Base-by-base conservation (phyloP, 2,888 invertebrate genomes). In the Drosophila rubida region DNA sequence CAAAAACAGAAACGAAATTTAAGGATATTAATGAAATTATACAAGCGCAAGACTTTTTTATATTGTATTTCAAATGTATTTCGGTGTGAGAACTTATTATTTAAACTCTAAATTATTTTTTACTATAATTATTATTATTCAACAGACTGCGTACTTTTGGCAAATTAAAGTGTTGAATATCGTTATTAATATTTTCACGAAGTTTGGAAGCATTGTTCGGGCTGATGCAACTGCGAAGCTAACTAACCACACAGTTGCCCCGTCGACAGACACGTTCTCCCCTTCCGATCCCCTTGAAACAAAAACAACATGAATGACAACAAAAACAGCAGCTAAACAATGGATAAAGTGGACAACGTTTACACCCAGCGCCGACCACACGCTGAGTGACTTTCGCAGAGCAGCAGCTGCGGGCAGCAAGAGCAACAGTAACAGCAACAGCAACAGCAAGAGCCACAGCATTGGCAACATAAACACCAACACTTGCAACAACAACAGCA, bases 291-390 rank as follows among this genome's bases (percentile, higher is more conserved):
- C 41, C 44, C 41, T 45, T 19, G 45, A 32, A 50, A 45, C 54
- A 65, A 59, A 30, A 51, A 44, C 39, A 27, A 66, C 44, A 27
- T 1, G 7, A n/a, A n/a, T n/a, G 11, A 35, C 19, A 50, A 45
- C 54, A 65, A 62, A 39, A 55, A 41, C 42, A 27, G 45, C 44
- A 57, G 39, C 66, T 45, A 44, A 51, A 57, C 23, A 55, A 19
- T 58, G 41, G 50, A 63, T 58, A 76, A 73, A 64, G 69, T 83
- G 73, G 61, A 54, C 63, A 69, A 62, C 80, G 69, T 80, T 83
- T 69, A 66, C 66, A 66, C 49, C 37, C 59, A 62, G 14, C 32
- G 25, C 22, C 30, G 41, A 69, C 75, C 53, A 50, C 78, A 78
- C 49, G 70, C 60, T 78, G 70, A 74, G 75, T 69, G 74, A 60